Conservation (phyloP, 2,113 vertebrate species). For the Oncorhynchus keta region DNA sequence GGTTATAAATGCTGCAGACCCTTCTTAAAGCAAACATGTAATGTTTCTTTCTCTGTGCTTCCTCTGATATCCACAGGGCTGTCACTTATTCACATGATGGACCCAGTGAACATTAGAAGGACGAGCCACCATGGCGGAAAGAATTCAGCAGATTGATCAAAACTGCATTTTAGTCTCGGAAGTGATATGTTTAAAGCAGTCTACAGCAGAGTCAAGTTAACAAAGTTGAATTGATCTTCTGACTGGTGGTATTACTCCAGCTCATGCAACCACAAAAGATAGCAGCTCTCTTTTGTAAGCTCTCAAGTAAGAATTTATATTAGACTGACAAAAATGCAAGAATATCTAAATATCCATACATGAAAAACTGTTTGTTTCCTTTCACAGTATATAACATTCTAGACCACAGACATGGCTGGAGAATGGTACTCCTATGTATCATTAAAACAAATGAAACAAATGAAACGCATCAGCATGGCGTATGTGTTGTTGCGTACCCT, state of each 20-base stretch:
- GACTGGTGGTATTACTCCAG: too few relatives aligned
- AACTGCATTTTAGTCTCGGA: too few relatives aligned
- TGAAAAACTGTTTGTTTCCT: too few relatives aligned
- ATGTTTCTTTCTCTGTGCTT: conserved; percentile 35
- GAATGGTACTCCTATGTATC: conserved; percentile 14
- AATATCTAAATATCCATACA: too few relatives aligned
- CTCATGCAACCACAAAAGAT: too few relatives aligned
- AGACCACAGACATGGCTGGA: not conserved
- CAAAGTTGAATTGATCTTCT: not conserved
- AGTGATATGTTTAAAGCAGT: too few relatives aligned
- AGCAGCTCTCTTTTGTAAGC: too few relatives aligned
- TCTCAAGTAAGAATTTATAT: too few relatives aligned
- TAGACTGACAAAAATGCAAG: too few relatives aligned
- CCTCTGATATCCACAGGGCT: conserved; percentile 43
- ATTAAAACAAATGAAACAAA: not conserved
- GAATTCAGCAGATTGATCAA: not conserved
- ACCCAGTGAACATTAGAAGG: conserved; percentile 50
- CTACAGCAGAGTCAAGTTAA: too few relatives aligned
- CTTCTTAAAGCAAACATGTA: conserved; percentile 39
- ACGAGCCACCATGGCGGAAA: conserved; percentile 2
- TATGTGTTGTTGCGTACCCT: too few relatives aligned
- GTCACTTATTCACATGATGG: conserved; percentile 51
- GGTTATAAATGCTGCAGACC: conserved; percentile 38
- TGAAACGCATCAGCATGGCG: too few relatives aligned
- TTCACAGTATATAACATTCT: conserved; percentile 2